Evolutionary conservation across 2,797 vertebrate species (phyloP).

Genomic region (Margarornis squamiger): DNA sequence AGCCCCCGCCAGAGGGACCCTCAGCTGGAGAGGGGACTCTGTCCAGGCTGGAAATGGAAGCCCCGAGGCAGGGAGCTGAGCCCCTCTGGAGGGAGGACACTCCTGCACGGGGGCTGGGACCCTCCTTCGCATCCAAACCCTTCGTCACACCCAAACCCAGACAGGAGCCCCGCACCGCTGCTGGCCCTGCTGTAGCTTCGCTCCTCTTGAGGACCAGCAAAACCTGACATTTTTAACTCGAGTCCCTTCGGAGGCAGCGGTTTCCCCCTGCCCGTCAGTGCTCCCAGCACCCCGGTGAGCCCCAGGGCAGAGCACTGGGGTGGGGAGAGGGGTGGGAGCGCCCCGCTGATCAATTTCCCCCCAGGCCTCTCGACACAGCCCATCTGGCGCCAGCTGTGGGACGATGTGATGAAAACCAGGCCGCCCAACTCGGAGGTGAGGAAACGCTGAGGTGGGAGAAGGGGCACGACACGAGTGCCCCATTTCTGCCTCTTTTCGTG

Average conservation of each 20-base stretch:
- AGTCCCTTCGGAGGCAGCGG: fast-evolving
- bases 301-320: fast-evolving
- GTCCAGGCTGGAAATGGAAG: not conserved
- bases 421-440: conserved; percentile 81
- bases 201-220: not conserved
- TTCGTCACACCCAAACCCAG: not conserved
- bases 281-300: fast-evolving
- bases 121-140: fast-evolving
- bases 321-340: fast-evolving
- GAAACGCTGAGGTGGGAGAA: not conserved
- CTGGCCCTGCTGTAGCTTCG: not conserved
- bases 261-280: fast-evolving
- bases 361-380: conserved; percentile 86
- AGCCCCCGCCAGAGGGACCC: not conserved
- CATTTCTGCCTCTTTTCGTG: fast-evolving
- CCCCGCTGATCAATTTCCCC: not conserved
- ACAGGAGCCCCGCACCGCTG: fast-evolving
- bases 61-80: fast-evolving
- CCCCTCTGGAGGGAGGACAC: too few relatives aligned
- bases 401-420: conserved; percentile 81
- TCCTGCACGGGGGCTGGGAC: not conserved
- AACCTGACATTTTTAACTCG: fast-evolving
- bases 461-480: fast-evolving
- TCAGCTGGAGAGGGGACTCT: fast-evolving
- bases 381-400: conserved; percentile 84